A percentile compares a stretch with the other conserved stretches of the same genome.
These are phyloP conservation scores for Tachina lurida DNA, from an alignment of 2,888 invertebrate species.

Conservation along the genomic window DNA sequence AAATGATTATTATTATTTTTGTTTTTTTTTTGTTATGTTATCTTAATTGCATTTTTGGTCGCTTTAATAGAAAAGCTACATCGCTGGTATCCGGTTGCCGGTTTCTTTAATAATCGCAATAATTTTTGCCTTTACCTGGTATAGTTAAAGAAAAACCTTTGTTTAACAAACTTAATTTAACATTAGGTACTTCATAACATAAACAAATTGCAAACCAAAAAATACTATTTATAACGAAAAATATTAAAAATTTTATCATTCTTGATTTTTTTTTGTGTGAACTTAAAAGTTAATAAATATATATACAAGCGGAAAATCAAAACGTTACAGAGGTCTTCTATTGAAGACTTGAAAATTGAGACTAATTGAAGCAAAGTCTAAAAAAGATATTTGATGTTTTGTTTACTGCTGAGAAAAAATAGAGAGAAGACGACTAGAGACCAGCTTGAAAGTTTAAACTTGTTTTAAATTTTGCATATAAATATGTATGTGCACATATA, in stretches of 20 bases:
- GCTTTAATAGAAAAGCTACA: background rate
- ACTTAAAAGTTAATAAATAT: slow-evolving; percentile 7
- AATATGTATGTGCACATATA: too few relatives aligned
- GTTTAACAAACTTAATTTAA: slow-evolving; percentile 72
- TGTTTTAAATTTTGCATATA: slow-evolving; percentile 6
- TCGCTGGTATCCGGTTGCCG: background rate
- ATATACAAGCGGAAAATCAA: background rate
- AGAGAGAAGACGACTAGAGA: background rate
- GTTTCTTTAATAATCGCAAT: background rate
- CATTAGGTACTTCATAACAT: slow-evolving; percentile 74
- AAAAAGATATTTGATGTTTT: background rate
- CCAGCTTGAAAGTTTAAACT: background rate
- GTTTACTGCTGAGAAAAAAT: background rate
- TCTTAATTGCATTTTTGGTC: background rate
- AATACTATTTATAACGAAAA: slow-evolving; percentile 23
- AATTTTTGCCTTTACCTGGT: slow-evolving; percentile 72
- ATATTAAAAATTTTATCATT: slow-evolving; percentile 48
- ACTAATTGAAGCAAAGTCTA: slow-evolving; percentile 17
- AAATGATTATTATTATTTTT: too few relatives aligned
- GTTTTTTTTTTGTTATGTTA: background rate
- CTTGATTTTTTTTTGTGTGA: background rate
- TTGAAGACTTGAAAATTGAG: slow-evolving; percentile 27
- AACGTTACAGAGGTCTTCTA: background rate
- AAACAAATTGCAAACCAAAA: slow-evolving; percentile 41
- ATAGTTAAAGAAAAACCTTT: slow-evolving; percentile 75